Percentiles rank a stretch among this genome's conserved stretches.
Evolutionary conservation across 1,140 invertebrate genomes (phyloP).

Genomic region (Riptortus pedestris): DNA sequence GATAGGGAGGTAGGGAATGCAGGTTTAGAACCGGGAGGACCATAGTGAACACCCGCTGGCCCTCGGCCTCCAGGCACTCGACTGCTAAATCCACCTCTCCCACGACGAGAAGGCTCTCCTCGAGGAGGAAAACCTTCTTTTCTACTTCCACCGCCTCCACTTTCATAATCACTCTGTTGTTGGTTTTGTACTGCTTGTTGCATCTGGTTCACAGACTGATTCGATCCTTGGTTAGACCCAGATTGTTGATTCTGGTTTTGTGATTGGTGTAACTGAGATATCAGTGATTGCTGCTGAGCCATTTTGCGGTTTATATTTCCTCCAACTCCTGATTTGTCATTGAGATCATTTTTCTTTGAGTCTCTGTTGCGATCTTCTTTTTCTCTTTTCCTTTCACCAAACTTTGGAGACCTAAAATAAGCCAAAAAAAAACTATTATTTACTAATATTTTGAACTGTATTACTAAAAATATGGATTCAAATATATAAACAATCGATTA

Average conservation of each 20-base stretch:
- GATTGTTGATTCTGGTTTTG: not conserved
- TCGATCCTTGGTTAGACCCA: not conserved
- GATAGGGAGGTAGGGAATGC: constrained; percentile 17
- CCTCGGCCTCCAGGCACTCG: constrained; percentile 6
- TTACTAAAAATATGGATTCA: no score
- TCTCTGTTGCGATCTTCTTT: constrained; percentile 49
- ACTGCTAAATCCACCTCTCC: not conserved
- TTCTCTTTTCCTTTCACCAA: constrained; percentile 39
- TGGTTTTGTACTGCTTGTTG: not conserved
- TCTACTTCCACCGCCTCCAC: not conserved
- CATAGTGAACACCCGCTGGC: constrained; percentile 20
- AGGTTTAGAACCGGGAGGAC: constrained; percentile 25
- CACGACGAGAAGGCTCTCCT: constrained; percentile 9
- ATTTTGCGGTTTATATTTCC: not conserved
- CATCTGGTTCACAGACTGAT: not conserved
- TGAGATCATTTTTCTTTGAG: constrained; percentile 33
- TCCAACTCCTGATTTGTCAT: not conserved
- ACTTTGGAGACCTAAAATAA: constrained; percentile 32
- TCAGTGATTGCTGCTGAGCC: not conserved
- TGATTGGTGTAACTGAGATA: not conserved
- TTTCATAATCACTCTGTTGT: not conserved
- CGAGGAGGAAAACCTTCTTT: constrained; percentile 16
- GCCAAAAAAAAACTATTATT: not conserved
- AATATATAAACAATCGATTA: no score
- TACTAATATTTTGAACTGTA: no score